Evolutionary conservation across 2,113 vertebrate species (phyloP).

Genomic region (Actenoides hombroni): DNA sequence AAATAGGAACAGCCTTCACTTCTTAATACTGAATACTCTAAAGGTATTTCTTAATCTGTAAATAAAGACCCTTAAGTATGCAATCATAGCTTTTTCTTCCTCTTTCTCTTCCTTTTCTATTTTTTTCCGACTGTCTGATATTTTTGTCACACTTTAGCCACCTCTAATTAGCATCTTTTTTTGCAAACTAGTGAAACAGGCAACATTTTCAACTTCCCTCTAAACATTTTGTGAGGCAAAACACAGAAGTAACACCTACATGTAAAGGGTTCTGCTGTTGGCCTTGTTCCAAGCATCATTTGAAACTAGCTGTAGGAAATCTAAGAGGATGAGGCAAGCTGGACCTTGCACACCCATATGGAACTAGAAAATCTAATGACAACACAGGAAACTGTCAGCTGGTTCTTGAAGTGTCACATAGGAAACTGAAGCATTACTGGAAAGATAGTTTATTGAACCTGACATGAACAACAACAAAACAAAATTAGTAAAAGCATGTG

Average conservation of each 20-base stretch:
- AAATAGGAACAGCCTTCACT: neutral
- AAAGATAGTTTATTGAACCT: slow-evolving; percentile 29
- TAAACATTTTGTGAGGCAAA: slow-evolving; percentile 49
- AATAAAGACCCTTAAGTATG: neutral
- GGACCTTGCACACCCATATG: slow-evolving; percentile 20
- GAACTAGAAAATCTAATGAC: slow-evolving; percentile 32
- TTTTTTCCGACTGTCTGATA: neutral
- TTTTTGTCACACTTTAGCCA: slow-evolving; percentile 10
- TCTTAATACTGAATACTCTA: neutral
- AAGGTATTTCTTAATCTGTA: neutral
- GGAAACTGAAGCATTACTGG: slow-evolving; percentile 25
- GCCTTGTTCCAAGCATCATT: neutral
- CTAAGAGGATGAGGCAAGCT: neutral
- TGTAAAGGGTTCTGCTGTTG: neutral
- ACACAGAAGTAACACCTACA: slow-evolving; percentile 42
- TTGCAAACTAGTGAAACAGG: neutral
- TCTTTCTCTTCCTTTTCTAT: neutral
- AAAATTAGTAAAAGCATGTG: slow-evolving; percentile 48
- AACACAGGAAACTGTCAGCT: slow-evolving; percentile 34
- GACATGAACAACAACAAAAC: slow-evolving; percentile 42
- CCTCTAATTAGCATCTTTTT: slow-evolving; percentile 31
- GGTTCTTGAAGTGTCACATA: neutral
- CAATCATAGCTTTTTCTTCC: neutral
- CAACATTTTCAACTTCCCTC: slow-evolving; percentile 12
- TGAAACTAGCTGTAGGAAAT: slow-evolving; percentile 7